A percentile compares a stretch with the other conserved stretches of the same genome.
phyloP scores from a whole-genome alignment of 2,797 vertebrate species.

The Lacerta agilis region DNA sequence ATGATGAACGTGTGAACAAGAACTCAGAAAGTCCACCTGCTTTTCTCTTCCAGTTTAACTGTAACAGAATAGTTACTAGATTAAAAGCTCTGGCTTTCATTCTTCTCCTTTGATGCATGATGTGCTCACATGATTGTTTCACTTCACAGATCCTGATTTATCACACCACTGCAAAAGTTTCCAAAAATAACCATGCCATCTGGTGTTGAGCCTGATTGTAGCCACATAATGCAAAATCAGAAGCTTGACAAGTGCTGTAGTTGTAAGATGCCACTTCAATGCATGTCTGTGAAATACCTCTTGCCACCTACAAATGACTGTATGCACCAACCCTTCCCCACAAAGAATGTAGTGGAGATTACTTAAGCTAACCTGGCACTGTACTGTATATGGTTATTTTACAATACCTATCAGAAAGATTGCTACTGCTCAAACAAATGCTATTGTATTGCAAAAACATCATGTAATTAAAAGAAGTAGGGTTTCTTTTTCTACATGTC shows the following conservation, averaged over 20 bases:
- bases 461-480: neutral
- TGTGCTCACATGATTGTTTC: neutral
- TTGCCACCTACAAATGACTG: neutral
- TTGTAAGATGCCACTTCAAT: neutral
- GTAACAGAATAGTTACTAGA: neutral
- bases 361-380: neutral
- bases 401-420: neutral
- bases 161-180: neutral
- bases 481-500: too few species aligned
- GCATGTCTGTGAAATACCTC: neutral
- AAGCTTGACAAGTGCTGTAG: neutral
- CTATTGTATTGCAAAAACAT: neutral
- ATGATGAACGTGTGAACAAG: neutral
- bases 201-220: too few species aligned
- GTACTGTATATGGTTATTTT: neutral
- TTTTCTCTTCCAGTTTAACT: neutral
- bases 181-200: neutral
- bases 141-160: neutral
- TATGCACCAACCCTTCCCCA: neutral
- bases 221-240: neutral
- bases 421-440: neutral
- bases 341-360: neutral
- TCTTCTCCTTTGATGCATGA: neutral
- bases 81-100: neutral
- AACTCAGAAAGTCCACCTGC: neutral